Evolutionary conservation across 2,797 vertebrate species (phyloP).

Genomic region (Ctenopoma kingsleyae): DNA sequence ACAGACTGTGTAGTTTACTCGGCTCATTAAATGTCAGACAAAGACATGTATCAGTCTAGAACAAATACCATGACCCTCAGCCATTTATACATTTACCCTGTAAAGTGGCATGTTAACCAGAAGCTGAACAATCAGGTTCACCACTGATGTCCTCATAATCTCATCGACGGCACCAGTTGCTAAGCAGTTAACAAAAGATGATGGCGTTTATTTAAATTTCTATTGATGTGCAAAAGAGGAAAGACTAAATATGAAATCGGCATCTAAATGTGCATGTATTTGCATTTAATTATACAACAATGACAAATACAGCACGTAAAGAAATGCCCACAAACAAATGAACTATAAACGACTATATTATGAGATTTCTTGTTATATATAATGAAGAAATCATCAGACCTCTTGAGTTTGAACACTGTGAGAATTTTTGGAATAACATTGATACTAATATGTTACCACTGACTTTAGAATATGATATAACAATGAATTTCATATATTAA

Average conservation of each 20-base stretch:
- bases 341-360: background rate
- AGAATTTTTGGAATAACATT: too few species aligned
- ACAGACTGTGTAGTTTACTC: too few species aligned
- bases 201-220: background rate
- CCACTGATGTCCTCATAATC: conserved; percentile 22
- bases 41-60: background rate
- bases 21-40: too few species aligned
- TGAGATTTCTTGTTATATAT: too few species aligned
- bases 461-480: background rate
- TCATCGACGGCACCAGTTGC: conserved; percentile 5
- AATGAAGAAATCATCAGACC: too few species aligned
- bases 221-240: background rate
- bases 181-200: background rate
- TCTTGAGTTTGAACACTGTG: too few species aligned
- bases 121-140: conserved; percentile 8
- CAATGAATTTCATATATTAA: too few species aligned
- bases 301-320: background rate
- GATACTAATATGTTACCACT: background rate
- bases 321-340: background rate
- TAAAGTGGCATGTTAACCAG: conserved; percentile 5
- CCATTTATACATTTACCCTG: conserved; percentile 10
- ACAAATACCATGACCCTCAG: conserved; percentile 8
- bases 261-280: background rate
- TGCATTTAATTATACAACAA: background rate
- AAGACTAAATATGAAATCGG: background rate